Evolutionary conservation across 2,888 invertebrate genomes (phyloP), one percentile per base, ranked within the genome.

Genomic region (Drosophila mulleri): DNA sequence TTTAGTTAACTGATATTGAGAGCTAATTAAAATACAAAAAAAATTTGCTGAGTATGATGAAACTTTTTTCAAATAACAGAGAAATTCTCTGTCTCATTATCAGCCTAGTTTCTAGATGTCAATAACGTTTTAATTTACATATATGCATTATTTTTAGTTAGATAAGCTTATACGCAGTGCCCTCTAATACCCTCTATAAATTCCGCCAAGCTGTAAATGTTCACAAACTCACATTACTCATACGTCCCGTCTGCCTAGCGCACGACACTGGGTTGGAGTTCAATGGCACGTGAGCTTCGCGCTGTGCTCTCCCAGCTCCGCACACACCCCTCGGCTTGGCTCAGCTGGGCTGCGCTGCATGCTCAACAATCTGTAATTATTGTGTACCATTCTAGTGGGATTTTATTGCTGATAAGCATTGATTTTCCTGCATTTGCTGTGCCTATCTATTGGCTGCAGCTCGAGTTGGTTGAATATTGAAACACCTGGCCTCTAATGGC

Each of bases 201-300:
- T 73, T 48, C 14, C 16, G 12, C n/a, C 41, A 23, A 16, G 58
- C 61, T 68, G 68, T 66, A 74, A 68, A 35, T 58, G 64, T 48
- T 39, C 39, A 65, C 62, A 74, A 56, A 7, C 29, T 53, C 61
- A 71, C 64, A 88, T 70, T 68, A 70, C 83, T 41, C 72, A 88
- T 88, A 86, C 89, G 89, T 69, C 78, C 29, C 45, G 72, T 74
- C 57, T 53, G 59, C 61, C 57, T 0, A 57, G 44, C 60, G 67
- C 62, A n/a, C 45, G 67, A 18, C 82, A 72, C 62, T 75, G 47
- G 70, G 82, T 83, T 84, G 66, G 68, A 87, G 84, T 89, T 89
- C 77, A 84, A 82, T 72, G 87, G 54, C 68, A 57, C 67, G 47
- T 50, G 39, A 20, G 3, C 18, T 32, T 0, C 32, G 23, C 20